phyloP scores from a whole-genome alignment of 1,140 invertebrate species.

The Contarinia nasturtii region DNA sequence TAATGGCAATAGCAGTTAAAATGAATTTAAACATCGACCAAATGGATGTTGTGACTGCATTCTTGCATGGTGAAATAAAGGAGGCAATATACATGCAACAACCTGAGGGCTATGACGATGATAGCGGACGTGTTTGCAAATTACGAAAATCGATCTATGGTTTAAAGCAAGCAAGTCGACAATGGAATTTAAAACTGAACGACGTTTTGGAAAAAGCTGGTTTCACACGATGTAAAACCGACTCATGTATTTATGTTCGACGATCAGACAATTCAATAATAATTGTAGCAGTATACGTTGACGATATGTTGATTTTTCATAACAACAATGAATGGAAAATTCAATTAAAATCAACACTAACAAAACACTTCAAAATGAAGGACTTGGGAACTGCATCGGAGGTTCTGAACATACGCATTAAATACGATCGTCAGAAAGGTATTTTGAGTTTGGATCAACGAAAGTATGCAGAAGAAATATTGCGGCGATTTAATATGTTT shows the following conservation, averaged over 20 bases:
- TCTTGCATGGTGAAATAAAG: constrained; percentile 19
- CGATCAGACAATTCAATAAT: neutral
- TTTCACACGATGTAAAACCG: constrained; percentile 4
- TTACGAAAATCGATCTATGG: constrained; percentile 23
- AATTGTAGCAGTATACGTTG: neutral
- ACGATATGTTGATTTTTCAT: neutral
- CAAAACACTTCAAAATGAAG: constrained; percentile 12
- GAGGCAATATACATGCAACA: constrained; percentile 21
- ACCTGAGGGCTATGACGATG: constrained; percentile 12
- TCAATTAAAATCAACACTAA: constrained; percentile 7
- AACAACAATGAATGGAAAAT: constrained; percentile 6
- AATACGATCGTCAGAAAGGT: constrained; percentile 4
- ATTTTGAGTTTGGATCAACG: constrained; percentile 4
- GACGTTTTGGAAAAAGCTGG: constrained; percentile 5
- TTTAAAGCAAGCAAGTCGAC: constrained; percentile 23
- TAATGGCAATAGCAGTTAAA: constrained; percentile 11
- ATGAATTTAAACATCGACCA: constrained; percentile 12
- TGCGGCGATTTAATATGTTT: constrained; percentile 11
- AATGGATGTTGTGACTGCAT: constrained; percentile 19
- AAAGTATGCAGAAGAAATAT: constrained; percentile 7
- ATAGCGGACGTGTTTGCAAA: constrained; percentile 8
- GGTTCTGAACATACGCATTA: constrained; percentile 12
- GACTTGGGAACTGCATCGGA: constrained; percentile 5
- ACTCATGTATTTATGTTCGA: constrained; percentile 7
- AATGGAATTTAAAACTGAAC: constrained; percentile 17